Percentiles rank a stretch among this genome's conserved stretches.
These are phyloP conservation scores for Agonopterix alstromeriana DNA, from an alignment of 2,888 invertebrate species.

Conservation along the genomic window DNA sequence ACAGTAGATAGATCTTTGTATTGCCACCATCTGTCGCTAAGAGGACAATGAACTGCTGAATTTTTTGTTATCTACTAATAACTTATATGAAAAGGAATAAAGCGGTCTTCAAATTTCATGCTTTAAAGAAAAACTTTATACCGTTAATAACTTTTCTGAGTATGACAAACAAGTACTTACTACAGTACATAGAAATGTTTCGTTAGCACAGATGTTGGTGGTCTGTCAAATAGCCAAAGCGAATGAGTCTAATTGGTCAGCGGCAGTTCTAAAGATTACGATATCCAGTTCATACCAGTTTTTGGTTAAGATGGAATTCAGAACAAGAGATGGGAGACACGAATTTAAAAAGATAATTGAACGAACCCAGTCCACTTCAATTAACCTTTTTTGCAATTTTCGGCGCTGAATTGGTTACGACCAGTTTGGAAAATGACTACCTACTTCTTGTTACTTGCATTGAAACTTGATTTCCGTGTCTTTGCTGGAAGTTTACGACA, in stretches of 20 bases:
- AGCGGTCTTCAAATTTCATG: too few species aligned
- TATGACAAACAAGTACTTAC: too few species aligned
- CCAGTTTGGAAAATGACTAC: not conserved
- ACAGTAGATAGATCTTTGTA: too few species aligned
- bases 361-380: slow-evolving; percentile 31
- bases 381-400: slow-evolving; percentile 27
- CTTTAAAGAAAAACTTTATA: too few species aligned
- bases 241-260: slow-evolving; percentile 19
- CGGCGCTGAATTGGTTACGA: not conserved
- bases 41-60: too few species aligned
- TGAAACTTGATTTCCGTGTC: not conserved
- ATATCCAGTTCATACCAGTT: slow-evolving; percentile 36
- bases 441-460: too few species aligned
- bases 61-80: too few species aligned
- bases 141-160: too few species aligned
- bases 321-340: slow-evolving; percentile 23
- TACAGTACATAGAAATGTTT: not conserved
- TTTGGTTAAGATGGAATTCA: slow-evolving; percentile 20
- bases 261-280: slow-evolving; percentile 25
- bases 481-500: not conserved
- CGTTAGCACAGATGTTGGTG: not conserved
- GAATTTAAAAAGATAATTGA: slow-evolving; percentile 29
- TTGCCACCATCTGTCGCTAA: too few species aligned
- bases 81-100: too few species aligned
- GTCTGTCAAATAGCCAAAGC: slow-evolving; percentile 8